Percentiles rank a stretch among this genome's conserved stretches.
These are phyloP conservation scores for Drosophila varians DNA, from an alignment of 1,140 invertebrate species.

Conservation along the genomic window DNA sequence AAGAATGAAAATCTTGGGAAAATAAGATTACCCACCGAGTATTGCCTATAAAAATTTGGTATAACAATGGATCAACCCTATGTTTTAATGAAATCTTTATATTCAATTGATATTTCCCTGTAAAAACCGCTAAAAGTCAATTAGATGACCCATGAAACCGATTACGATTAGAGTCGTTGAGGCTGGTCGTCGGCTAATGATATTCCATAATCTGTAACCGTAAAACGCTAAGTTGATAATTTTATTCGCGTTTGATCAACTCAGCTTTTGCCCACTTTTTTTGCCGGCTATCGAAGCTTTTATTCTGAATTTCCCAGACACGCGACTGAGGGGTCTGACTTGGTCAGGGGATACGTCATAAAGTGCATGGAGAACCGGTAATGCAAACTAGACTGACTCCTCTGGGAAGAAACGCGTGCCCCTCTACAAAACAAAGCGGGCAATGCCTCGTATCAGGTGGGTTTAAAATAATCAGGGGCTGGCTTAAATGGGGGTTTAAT, in stretches of 20 bases:
- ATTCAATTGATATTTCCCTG: conserved; percentile 25
- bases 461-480: conserved; percentile 14
- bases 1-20: not conserved
- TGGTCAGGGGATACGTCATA: conserved; percentile 30
- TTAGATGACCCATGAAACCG: conserved; percentile 14
- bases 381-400: conserved; percentile 3
- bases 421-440: conserved; percentile 19
- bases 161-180: conserved; percentile 1
- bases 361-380: conserved; percentile 36
- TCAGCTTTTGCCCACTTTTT: conserved; percentile 30
- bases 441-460: conserved; percentile 36
- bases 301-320: conserved; percentile 39
- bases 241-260: conserved; percentile 3
- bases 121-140: conserved; percentile 3
- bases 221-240: conserved; percentile 25
- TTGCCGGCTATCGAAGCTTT: not conserved
- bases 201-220: conserved; percentile 22
- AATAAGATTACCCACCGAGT: not conserved
- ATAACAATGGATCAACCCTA: no score
- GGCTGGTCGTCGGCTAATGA: not conserved
- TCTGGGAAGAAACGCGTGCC: conserved; percentile 45
- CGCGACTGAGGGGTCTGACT: conserved; percentile 1
- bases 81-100: conserved; percentile 15
- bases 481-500: not conserved
- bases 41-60: not conserved